phyloP scores from a whole-genome alignment of 2,797 vertebrate species.

The Cirrhinus molitorella region DNA sequence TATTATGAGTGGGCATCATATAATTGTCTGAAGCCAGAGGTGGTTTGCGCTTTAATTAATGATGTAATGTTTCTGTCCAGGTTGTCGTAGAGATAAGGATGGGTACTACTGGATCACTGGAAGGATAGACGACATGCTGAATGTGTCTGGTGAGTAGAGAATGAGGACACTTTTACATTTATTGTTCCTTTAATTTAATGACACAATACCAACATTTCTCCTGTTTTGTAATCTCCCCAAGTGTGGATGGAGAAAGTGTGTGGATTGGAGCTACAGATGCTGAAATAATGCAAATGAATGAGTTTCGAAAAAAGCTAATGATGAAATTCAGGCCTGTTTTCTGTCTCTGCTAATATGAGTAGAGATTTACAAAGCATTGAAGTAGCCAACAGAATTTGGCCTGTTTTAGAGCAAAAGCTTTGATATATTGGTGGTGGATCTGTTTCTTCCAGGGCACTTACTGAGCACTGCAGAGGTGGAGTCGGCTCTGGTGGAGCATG shows the following conservation, averaged over 20 bases:
- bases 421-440: neutral
- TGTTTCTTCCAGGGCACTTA: slow-evolving; percentile 84
- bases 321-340: neutral
- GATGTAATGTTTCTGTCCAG: slow-evolving; percentile 67
- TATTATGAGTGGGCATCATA: neutral
- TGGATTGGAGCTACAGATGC: neutral
- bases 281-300: neutral
- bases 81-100: slow-evolving; percentile 93
- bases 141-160: slow-evolving; percentile 89
- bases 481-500: slow-evolving; percentile 90
- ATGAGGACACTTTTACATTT: neutral
- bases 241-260: neutral
- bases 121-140: slow-evolving; percentile 97
- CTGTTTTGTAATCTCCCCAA: neutral
- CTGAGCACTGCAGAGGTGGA: slow-evolving; percentile 96
- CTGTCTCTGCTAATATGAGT: neutral
- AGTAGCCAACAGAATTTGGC: neutral
- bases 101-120: slow-evolving; percentile 99
- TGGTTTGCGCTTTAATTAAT: neutral
- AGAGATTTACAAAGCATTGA: neutral
- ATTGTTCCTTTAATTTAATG: neutral
- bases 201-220: neutral
- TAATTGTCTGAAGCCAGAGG: neutral
- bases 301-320: neutral
- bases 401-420: neutral